Base-by-base conservation (phyloP, 2,113 vertebrate species). In the Microcebus tavaratra region DNA sequence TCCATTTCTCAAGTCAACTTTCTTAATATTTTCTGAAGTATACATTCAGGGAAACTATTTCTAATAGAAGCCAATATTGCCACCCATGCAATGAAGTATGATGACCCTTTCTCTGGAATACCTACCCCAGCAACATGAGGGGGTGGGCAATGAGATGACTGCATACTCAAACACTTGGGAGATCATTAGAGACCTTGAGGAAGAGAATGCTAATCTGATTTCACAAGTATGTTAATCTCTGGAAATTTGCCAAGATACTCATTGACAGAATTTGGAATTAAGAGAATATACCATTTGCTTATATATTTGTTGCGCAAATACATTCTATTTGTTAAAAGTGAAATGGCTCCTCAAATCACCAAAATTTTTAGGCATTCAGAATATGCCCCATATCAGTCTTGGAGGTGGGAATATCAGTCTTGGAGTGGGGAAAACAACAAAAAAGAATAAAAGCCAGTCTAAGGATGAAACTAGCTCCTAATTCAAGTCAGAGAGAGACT, bases 211-310 rank as follows among this genome's bases (percentile, higher is more conserved):
- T 10, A n/a, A 42, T 76, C 14, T 8, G 4, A 67, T 67, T 90
- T 85, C 1, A 78, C 78, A 97, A 95, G 42, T 42, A 25, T 10
- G 23, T 27, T 50, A 9, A 53, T 50, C 18, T 59, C 21, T 84
- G 18, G 34, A 86, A 81, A 84, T 83, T 94, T 10, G 1, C 48
- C 42, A 96, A 67, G 20, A 27, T 67, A 79, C 1, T 70, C 34
- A 86, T 11, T 42, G 63, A 61, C 17, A 78, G 39, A 95, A 34
- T 6, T 85, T 20, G 67, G 39, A 81, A 61, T 61, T 76, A 91
- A 88, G 65, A 93, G 76, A 88, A 68, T n/a, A 72, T 7, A 36
- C 14, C 21, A 72, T 36, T 91, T 91, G 76, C 63, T 39, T 88
- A 36, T 34, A 29, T 29, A 57, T 89, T 55, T 55, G 25, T 68